Evolutionary conservation across 1,140 invertebrate genomes (phyloP), one percentile per base, ranked within the genome.

Genomic region (Cotesia glomerata): DNA sequence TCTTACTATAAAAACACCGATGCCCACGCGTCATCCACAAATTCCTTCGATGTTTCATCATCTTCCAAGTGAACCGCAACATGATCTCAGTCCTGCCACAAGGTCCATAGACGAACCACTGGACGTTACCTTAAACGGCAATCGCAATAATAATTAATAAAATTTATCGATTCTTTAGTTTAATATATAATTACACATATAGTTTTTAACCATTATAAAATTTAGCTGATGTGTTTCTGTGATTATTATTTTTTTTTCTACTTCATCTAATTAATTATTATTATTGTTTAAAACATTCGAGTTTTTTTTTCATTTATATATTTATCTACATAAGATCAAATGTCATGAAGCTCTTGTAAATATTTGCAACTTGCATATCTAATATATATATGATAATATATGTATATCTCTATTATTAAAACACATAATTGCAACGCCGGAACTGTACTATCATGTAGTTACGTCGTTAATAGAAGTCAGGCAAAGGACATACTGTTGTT

Each of bases 71-170:
- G 56, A 67, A 67, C 69, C 72, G 52, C 65, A 76, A 58, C 78
- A 80, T 56, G 81, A 84, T 69, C 73, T 81, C 11, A 82, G 83
- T 74, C 83, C 82, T 13, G 9, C 67, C 16, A 14, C 71, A 75
- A 51, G 78, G 80, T 61, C 79, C 75, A 76, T 84, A 34, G 85
- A 87, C 56, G 84, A 87, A 62, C 86, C 86, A 4, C 75, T 87
- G 32, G 86, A 87, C 69, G 86, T 85, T 39, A 87, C 83, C 26
- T 80, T 86, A n/a, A 84, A 82, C 34, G 80, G 80, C n/a, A 71
- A 76, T 58, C 80, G 72, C 11, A 75, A 84, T 51, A 84, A 83
- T 51, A 80, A 82, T 67, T 82, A 75, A 79, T 63, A 8, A 14
- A 8, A 51, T 5, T 39, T 36, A 49, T 13, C 34, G 13, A 45